Base-by-base conservation (phyloP, 1,140 invertebrate species). In the Teleogryllus occipitalis region DNA sequence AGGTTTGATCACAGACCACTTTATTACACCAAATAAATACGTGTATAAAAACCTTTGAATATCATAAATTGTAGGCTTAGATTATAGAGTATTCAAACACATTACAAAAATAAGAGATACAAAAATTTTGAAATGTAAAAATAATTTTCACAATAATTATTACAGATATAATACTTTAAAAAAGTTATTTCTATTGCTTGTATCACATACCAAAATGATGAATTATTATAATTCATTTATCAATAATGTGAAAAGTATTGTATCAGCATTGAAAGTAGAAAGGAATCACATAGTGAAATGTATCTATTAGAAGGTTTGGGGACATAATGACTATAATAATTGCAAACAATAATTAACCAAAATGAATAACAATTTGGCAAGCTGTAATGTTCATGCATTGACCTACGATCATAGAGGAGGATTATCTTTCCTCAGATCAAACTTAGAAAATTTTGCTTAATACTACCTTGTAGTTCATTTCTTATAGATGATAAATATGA, bases 251-350 rank as follows among this genome's bases (percentile, higher is more conserved):
- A 65, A 65, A 18, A 65, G 54, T 65, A 65, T 18, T 65, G 54
- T 65, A 65, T 65, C 54, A 65, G 54, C 54, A 65, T 65, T 65
- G 54, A 65, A 65, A 65, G 54, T 65, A 65, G 54, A 65, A 65
- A 65, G 18, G 54, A 18, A 65, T 65, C 54, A 65, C 54, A 65
- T 65, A 65, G 54, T 65, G 54, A 65, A 65, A 65, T 65, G 54
- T 65, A 65, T 14, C 18, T 65, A 10, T 65, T 65, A 65, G 54
- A 65, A 65, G 54, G 54, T 14, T 65, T 65, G 54, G 54, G 54
- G 54, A 65, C 54, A 65, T 65, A 65, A 65, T 65, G 54, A 65
- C 54, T 65, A 65, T 65, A 65, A 65, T 65, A 65, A 65, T 65
- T 65, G 18, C 54, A 65, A n/a, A 65, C 54, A 65, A 65, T 65